Evolutionary conservation across 2,113 vertebrate species (phyloP), one percentile per base, ranked within the genome.

Genomic region (Tauraco erythrolophus): DNA sequence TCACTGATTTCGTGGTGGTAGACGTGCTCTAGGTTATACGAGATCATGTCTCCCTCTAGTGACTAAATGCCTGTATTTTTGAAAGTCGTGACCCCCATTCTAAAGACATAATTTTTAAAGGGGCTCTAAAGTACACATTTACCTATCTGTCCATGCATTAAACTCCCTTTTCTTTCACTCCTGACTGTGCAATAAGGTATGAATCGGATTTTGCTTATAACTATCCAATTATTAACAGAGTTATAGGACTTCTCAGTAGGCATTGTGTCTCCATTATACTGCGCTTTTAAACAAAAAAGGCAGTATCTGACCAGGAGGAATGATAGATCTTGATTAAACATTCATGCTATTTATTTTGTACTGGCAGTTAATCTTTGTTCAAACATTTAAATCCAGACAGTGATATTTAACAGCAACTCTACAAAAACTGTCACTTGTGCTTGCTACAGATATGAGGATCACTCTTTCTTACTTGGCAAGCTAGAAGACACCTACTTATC

Each of bases 31-130:
- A 45, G 78, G 64, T 95, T 97, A 75, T 33, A 71, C 0, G 45
- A 60, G 41, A 96, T 89, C 61, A 11, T 84, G 61, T 96, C 96
- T 96, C 91, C 92, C 95, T 95, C 92, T 96, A 94, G 96, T 94
- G 91, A 94, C 95, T 79, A 78, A 92, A 94, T 19, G 16, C 15
- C 60, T 80, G 24, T 17, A 84, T 88, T 93, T 92, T 92, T 91
- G 30, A 60, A 94, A 92, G 80, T 33, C 39, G 1, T 87, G 72
- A 93, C 79, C 88, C 45, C 64, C 46, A 7, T 61, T 69, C 90
- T 68, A 84, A 41, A 87, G 60, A 46, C 3, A 14, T 19, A 11
- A 78, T 48, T 84, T 58, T 68, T 60, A 11, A 69, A 69, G 22
- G 31, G n/a, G 23, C 6, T 71, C 22, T 64, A 50, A 92, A 75